These are phyloP conservation scores for Acanthosepion lycidas DNA, from an alignment of 2,888 invertebrate species.

Conservation along the genomic window DNA sequence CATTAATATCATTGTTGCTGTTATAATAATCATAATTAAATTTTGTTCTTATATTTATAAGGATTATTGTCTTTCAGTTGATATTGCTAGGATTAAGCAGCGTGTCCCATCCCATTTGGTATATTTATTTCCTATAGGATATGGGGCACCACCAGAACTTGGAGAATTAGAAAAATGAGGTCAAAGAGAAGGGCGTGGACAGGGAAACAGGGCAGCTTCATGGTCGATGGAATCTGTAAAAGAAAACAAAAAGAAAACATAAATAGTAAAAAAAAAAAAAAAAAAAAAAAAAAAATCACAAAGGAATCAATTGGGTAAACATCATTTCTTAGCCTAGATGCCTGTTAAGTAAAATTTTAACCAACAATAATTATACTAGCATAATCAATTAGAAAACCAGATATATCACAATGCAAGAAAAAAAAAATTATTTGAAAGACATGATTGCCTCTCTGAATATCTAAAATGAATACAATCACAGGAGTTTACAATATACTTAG, in stretches of 20 bases:
- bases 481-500: too few species aligned
- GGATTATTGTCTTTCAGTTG: background rate
- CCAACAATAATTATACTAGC: too few species aligned
- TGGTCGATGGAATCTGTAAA: conserved; percentile 55
- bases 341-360: too few species aligned
- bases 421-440: too few species aligned
- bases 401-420: too few species aligned
- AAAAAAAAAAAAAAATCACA: background rate
- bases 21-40: background rate
- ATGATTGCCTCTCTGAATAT: too few species aligned
- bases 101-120: background rate
- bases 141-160: background rate
- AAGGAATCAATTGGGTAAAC: background rate
- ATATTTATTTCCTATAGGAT: background rate
- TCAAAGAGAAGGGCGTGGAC: conserved; percentile 8
- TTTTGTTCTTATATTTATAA: background rate
- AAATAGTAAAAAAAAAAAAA: background rate
- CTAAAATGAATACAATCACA: too few species aligned
- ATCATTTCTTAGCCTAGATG: too few species aligned
- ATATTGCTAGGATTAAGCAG: background rate
- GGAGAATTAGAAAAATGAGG: background rate
- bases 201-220: conserved; percentile 48
- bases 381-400: too few species aligned
- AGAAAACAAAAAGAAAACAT: background rate
- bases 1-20: background rate